Evolutionary conservation across 2,888 invertebrate genomes (phyloP), one percentile per base, ranked within the genome.

Genomic region (Eupelmus urozonus): DNA sequence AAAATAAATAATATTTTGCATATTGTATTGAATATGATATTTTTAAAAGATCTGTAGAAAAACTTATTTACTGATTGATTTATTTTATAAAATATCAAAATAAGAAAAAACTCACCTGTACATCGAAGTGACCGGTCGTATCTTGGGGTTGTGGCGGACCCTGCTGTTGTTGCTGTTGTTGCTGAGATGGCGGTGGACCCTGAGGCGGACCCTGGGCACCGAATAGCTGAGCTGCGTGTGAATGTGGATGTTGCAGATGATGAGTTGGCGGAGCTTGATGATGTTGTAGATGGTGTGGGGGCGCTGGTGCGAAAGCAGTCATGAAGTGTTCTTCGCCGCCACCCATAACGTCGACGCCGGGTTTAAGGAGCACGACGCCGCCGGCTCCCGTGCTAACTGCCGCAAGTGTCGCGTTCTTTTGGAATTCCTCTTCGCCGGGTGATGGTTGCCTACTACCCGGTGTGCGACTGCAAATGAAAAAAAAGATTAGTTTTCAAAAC

Each of bases 401-500:
- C 66, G 86, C 87, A 67, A 89, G 79, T 85, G 88, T 88, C 0
- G 88, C 87, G 84, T 93, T 93, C 87, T 93, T 93, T 81, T 91
- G 92, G 77, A 93, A 91, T 78, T 96, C 96, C 86, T 96, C 96
- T 90, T 97, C 97, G 18, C 96, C 96, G 66, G 97, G 97, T 57
- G 97, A 97, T 80, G 96, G 96, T 90, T 97, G 97, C 86, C 97
- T 94, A 86, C 97, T 97, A 71, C 96, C 96, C 53, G 96, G 96
- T 82, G 96, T 96, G 85, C 96, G 96, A 90, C 96, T 96, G 91
- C 70, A 92, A 91, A 40, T 13, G n/a, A 42, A 51, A 49, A 49
- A n/a, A n/a, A n/a, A n/a, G n/a, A n/a, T n/a, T n/a, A n/a, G n/a
- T n/a, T n/a, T n/a, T n/a, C n/a, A n/a, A n/a, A n/a, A n/a, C n/a